Base-by-base conservation (phyloP, 2,888 invertebrate genomes). In the Drosophila paracracens region DNA sequence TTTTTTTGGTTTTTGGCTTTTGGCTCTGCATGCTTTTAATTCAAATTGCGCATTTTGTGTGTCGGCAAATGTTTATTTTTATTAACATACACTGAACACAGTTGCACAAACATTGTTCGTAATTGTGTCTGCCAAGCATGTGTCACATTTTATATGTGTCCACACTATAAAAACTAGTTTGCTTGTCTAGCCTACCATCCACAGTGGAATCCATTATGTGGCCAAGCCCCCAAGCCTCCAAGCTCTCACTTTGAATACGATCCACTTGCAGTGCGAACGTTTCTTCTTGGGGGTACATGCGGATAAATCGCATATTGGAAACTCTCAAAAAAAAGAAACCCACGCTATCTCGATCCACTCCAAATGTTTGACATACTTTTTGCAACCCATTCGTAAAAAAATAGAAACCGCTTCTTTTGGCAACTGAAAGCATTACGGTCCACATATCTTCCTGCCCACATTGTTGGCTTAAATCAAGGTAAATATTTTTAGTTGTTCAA, bases 81-180 rank as follows among this genome's bases (percentile, higher is more conserved):
- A 78, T 78, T 78, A 81, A 72, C 64, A 76, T 35, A 60, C 50
- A 50, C 40, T 46, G 36, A 31, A 51, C 63, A 80, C 70, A 80
- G 67, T 81, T 78, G 64, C 61, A 71, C 35, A 67, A 75, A 74
- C 64, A 63, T 67, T 60, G 53, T 66, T 72, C 59, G 88, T 85
- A 88, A 88, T 82, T 85, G 82, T 85, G 88, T 82, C 83, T 70
- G 58, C 81, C 38, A 46, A 25, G 38, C 38, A 82, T 81, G 80
- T 84, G 80, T 82, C 85, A 60, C 64, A 67, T 64, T 61, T 66
- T 54, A 64, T 76, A 61, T 62, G 51, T 48, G 60, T 60, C 51
- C 52, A 65, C 46, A 53, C 51, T 33, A 46, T 35, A 52, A 54
- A 74, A 77, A 77, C 77, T 71, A 81, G 77, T 81, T 78, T 81